Conservation (phyloP, 2,113 vertebrate genomes). For the Dicrurus megarhynchus region DNA sequence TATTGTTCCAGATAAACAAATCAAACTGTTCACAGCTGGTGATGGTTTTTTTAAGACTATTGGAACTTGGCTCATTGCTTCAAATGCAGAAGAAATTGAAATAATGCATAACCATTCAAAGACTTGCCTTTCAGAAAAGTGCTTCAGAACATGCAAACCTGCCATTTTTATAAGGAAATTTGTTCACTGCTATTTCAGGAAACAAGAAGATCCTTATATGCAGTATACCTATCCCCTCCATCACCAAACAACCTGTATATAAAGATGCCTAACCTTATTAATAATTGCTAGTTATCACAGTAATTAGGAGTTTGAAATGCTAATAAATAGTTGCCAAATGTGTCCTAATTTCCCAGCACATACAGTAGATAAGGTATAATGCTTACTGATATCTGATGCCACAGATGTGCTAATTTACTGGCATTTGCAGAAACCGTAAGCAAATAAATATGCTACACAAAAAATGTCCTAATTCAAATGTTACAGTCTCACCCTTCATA, state of each 20-base stretch:
- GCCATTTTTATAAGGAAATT: not conserved
- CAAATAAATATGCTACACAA: not conserved
- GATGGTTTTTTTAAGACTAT: not conserved
- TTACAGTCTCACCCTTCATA: not conserved
- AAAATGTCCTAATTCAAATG: not conserved
- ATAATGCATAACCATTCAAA: not conserved
- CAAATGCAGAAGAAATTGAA: not conserved
- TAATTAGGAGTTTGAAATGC: not conserved
- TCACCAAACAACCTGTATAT: not conserved
- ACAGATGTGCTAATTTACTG: not conserved
- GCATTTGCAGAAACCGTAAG: not conserved
- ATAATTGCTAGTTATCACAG: not conserved
- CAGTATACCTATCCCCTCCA: not conserved
- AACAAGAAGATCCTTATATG: not conserved
- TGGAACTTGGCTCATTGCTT: not conserved
- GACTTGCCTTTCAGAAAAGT: not conserved
- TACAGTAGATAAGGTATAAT: not conserved
- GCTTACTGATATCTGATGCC: not conserved
- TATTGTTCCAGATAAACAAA: not conserved
- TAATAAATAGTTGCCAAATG: not conserved
- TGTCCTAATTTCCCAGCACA: not conserved
- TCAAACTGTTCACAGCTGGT: not conserved
- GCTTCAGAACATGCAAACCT: not conserved
- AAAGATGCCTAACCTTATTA: not conserved
- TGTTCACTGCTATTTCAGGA: not conserved